Evolutionary conservation across 2,113 vertebrate genomes (phyloP).

Genomic region (Galeopterus variegatus): DNA sequence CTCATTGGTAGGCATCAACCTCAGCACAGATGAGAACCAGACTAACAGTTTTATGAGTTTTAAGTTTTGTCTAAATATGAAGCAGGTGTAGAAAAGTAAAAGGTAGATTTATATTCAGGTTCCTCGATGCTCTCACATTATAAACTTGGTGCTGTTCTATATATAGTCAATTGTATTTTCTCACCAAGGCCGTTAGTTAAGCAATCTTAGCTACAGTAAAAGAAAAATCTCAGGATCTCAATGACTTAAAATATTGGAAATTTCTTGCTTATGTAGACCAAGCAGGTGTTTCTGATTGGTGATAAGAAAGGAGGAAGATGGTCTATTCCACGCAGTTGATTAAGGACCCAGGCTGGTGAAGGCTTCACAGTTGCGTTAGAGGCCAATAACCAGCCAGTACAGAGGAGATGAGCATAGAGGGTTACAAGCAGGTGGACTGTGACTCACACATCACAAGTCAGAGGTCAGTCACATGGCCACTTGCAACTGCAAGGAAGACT

Average conservation of each 20-base stretch:
- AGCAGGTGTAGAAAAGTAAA: background rate
- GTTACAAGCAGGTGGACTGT: background rate
- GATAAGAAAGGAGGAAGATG: background rate
- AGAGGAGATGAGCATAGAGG: background rate
- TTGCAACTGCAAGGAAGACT: background rate
- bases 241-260: constrained; percentile 21
- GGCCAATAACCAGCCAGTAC: background rate
- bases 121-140: background rate
- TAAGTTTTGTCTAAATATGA: background rate
- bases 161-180: background rate
- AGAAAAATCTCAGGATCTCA: background rate
- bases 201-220: background rate
- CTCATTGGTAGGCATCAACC: background rate
- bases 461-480: background rate
- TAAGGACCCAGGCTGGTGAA: background rate
- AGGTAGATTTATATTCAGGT: background rate
- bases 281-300: background rate
- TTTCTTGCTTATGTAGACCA: background rate
- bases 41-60: background rate
- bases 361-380: background rate
- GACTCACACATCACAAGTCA: background rate
- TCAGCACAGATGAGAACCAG: background rate
- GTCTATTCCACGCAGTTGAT: background rate
- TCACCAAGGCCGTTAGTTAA: background rate
- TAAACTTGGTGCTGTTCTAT: background rate